Conservation (phyloP, 64 coral and sea anemone species). For the Porites lutea region DNA sequence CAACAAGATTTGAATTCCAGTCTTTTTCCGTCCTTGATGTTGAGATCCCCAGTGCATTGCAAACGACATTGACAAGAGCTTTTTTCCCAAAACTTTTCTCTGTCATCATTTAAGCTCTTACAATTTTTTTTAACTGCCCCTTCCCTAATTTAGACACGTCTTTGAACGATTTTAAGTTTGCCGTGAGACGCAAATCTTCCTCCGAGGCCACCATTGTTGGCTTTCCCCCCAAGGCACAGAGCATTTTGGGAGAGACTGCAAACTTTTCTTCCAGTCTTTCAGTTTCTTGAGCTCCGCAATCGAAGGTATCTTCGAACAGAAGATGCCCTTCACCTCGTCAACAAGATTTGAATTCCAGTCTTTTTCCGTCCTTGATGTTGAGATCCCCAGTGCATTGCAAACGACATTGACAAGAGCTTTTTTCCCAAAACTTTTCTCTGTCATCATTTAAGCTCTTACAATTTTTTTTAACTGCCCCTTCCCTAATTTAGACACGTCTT, state of each 20-base stretch:
- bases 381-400: slow-evolving; percentile 50
- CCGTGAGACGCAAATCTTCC: slow-evolving; percentile 30
- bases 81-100: slow-evolving; percentile 66
- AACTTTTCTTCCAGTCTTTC: slow-evolving; percentile 60
- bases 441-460: slow-evolving; percentile 42
- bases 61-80: slow-evolving; percentile 54
- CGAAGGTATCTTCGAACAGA: slow-evolving; percentile 34
- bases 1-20: slow-evolving; percentile 4
- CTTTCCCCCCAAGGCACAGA: slow-evolving; percentile 68
- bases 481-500: slow-evolving; percentile 48
- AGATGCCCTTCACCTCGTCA: slow-evolving; percentile 20
- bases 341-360: slow-evolving; percentile 1
- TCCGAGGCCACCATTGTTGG: background rate
- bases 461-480: slow-evolving; percentile 23
- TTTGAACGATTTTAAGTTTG: slow-evolving; percentile 49
- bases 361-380: slow-evolving; percentile 40
- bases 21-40: slow-evolving; percentile 33
- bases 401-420: slow-evolving; percentile 55
- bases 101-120: slow-evolving; percentile 37
- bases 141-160: slow-evolving; percentile 46
- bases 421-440: slow-evolving; percentile 60
- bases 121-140: slow-evolving; percentile 26
- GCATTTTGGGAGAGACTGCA: slow-evolving; percentile 69
- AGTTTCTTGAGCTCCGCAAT: slow-evolving; percentile 60
- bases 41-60: slow-evolving; percentile 49